Evolutionary conservation across 2,797 vertebrate genomes (phyloP).

Genomic region (Muraenolepis orangiensis): DNA sequence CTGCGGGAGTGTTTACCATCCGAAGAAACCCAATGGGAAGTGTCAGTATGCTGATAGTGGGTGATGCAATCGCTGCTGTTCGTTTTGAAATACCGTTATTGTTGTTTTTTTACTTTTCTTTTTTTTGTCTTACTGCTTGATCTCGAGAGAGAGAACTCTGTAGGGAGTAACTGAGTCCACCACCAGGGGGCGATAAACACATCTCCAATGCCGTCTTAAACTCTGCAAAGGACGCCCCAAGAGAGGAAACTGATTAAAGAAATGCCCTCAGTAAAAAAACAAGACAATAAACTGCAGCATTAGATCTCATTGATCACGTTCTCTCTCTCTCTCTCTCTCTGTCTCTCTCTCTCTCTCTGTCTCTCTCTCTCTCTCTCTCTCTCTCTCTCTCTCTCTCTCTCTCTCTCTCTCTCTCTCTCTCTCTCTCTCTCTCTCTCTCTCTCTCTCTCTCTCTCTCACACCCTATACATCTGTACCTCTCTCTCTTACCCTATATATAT

Average conservation of each 20-base stretch:
- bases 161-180: slow-evolving; percentile 27
- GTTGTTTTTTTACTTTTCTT: no score
- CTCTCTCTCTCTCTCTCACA: neutral
- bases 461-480: neutral
- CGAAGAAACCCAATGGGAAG: neutral
- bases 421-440: no score
- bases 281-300: neutral
- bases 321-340: no score
- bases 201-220: slow-evolving; percentile 47
- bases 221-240: neutral
- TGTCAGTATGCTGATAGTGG: neutral
- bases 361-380: no score
- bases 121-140: neutral
- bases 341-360: neutral
- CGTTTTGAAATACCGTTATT: neutral
- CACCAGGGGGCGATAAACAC: slow-evolving; percentile 70
- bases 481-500: no score
- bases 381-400: no score
- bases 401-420: no score
- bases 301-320: neutral
- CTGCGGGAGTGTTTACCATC: no score
- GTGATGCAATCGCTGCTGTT: neutral
- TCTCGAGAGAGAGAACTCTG: neutral
- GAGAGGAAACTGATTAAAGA: neutral
- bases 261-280: neutral